Evolutionary conservation across 2,113 vertebrate genomes (phyloP).

Genomic region (Chamaea fasciata): DNA sequence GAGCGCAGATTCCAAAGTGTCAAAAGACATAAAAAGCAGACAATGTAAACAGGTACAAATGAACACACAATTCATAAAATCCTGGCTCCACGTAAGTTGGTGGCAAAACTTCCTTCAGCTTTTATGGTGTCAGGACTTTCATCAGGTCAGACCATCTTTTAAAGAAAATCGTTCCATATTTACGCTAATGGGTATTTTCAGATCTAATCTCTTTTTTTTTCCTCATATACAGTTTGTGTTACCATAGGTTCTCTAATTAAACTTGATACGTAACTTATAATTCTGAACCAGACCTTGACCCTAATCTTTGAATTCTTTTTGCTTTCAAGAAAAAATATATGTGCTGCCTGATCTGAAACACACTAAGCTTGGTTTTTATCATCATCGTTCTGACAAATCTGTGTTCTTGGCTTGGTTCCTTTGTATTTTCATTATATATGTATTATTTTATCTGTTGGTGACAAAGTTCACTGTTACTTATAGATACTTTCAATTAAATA

Average conservation of each 20-base stretch:
- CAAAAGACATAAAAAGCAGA: background rate
- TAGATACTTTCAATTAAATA: background rate
- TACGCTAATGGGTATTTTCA: background rate
- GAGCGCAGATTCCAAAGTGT: constrained; percentile 2
- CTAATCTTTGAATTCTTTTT: background rate
- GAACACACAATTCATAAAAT: background rate
- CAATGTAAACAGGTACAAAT: background rate
- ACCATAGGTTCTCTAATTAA: background rate
- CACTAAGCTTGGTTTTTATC: background rate
- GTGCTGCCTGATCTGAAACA: background rate
- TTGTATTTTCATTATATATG: background rate
- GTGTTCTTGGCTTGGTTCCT: background rate
- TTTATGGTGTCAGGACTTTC: background rate
- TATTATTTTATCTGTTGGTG: background rate
- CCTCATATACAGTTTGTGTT: background rate
- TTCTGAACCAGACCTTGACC: background rate
- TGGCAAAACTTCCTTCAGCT: background rate
- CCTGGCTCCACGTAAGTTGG: background rate
- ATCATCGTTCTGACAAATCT: background rate
- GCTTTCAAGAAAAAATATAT: background rate
- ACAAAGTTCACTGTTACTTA: background rate
- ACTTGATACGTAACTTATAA: background rate
- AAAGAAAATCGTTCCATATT: background rate
- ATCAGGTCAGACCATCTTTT: background rate
- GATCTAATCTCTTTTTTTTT: background rate